Base-by-base conservation (phyloP, 2,113 vertebrate species). In the Cryptomyrus ogoouensis region DNA sequence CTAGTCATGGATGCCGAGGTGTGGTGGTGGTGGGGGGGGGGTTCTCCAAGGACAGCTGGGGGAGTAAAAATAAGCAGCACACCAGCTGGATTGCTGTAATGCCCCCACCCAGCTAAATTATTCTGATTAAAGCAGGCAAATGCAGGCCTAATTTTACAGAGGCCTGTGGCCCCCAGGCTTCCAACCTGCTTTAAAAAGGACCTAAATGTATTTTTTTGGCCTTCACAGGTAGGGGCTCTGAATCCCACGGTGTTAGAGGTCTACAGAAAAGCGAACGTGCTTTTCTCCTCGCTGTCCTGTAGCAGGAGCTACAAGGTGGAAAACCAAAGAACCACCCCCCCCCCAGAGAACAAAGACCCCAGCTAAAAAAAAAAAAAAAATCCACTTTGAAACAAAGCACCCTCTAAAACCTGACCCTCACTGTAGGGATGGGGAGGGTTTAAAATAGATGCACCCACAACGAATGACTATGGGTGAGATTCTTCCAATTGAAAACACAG, bases 11-110 rank as follows among this genome's bases (percentile, higher is more conserved):
- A 91, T 92, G 86, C 91, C 90, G 52, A 91, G 91, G 53, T 91
- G 50, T 91, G 31, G 31, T 1, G 31, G 31, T 0, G 31, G 83
- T 1, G 44, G 89, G 92, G 9, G 88, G 42, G 89, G 47, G 15
- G 15, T 89, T 85, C 91, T 91, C 47, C 89, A 17, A 44, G 52
- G 93, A 93, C 96, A 97, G 96, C 96, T 96, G 96, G 93, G 39
- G 91, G 91, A 91, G 93, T 95, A 95, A 94, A 97, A 96, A 97
- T 95, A 96, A 95, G 94, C 90, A 86, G 70, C 89, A 2, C 83
- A 94, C 94, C 95, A 94, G 95, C 95, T 95, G 95, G 92, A 93
- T 90, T 89, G 91, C 13, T 44, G 80, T 92, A 93, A 94, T 91
- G 89, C 91, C 91, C 90, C 74, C 50, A 90, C 90, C 74, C 77